A percentile compares a stretch with the other conserved stretches of the same genome.
These are phyloP conservation scores for Pheosia tremula DNA, from an alignment of 2,888 invertebrate genomes.

Conservation along the genomic window DNA sequence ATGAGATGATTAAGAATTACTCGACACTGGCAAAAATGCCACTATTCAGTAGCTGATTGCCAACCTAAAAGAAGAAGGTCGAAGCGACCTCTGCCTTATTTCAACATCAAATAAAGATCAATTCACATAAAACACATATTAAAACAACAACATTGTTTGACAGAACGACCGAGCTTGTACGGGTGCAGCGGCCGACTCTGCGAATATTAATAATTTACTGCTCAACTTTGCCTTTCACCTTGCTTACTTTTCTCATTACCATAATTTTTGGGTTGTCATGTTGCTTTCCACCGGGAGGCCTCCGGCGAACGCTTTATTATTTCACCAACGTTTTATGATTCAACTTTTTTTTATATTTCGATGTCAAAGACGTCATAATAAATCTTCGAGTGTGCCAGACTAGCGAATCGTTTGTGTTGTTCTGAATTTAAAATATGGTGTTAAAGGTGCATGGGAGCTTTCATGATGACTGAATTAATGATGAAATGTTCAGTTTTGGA, in stretches of 20 bases:
- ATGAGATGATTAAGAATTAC: too few relatives aligned
- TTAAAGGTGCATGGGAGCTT: background rate
- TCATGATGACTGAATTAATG: too few relatives aligned
- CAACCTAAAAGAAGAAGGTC: too few relatives aligned
- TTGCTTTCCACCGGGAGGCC: conserved; percentile 32
- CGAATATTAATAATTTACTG: conserved; percentile 63
- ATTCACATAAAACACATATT: background rate
- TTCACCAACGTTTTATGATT: conserved; percentile 44
- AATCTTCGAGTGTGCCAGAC: conserved; percentile 33
- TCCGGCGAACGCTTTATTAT: conserved; percentile 54
- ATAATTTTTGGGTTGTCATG: conserved; percentile 67
- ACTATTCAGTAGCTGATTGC: too few relatives aligned
- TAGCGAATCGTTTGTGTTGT: conserved; percentile 24
- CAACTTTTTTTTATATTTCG: conserved; percentile 35
- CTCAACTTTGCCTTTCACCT: conserved; percentile 56
- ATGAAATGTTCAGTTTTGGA: too few relatives aligned
- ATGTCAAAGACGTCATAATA: conserved; percentile 44
- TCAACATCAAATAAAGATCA: background rate
- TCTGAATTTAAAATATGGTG: conserved; percentile 29
- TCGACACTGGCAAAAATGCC: too few relatives aligned
- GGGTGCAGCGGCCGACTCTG: conserved; percentile 27
- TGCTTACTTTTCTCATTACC: conserved; percentile 65
- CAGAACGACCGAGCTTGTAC: conserved; percentile 18
- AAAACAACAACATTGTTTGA: conserved; percentile 22
- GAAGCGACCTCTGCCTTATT: too few relatives aligned